Evolutionary conservation across 2,888 invertebrate genomes (phyloP).

Genomic region (Physocephala rufipes): DNA sequence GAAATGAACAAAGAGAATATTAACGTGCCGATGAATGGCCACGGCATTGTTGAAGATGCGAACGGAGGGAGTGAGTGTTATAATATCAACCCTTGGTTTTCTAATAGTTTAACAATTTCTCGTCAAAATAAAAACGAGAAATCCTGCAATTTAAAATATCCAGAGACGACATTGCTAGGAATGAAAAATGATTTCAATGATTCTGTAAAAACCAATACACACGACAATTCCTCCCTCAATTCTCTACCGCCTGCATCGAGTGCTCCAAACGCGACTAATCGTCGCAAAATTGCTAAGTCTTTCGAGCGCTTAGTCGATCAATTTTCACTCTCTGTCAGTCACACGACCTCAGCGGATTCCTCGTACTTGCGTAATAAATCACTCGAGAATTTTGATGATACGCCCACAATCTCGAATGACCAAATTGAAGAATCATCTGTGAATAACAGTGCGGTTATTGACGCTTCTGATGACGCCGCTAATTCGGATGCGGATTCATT

Average conservation of each 20-base stretch:
- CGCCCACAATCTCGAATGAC: constrained; percentile 50
- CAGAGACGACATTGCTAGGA: constrained; percentile 44
- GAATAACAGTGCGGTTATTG: constrained; percentile 34
- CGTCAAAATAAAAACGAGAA: constrained; percentile 31
- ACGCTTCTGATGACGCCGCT: constrained; percentile 69
- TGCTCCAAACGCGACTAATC: constrained; percentile 46
- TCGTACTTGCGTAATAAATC: constrained; percentile 64
- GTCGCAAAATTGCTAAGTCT: constrained; percentile 73
- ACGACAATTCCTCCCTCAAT: constrained; percentile 5
- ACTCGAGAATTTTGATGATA: constrained; percentile 64
- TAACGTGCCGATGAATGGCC: constrained; percentile 24
- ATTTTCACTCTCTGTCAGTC: constrained; percentile 58
- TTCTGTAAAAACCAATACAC: background rate
- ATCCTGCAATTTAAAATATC: constrained; percentile 51
- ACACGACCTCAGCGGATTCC: constrained; percentile 59
- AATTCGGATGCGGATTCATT: constrained; percentile 67
- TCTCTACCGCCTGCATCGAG: background rate
- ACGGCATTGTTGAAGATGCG: background rate
- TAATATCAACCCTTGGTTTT: background rate
- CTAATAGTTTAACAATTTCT: background rate
- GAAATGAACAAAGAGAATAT: constrained; percentile 65
- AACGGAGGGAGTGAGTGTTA: background rate
- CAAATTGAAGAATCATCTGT: background rate
- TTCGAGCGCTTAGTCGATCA: constrained; percentile 65
- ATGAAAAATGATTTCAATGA: constrained; percentile 46